Evolutionary conservation across 2,797 vertebrate genomes (phyloP), one percentile per base, ranked within the genome.

Genomic region (Microtus californicus): DNA sequence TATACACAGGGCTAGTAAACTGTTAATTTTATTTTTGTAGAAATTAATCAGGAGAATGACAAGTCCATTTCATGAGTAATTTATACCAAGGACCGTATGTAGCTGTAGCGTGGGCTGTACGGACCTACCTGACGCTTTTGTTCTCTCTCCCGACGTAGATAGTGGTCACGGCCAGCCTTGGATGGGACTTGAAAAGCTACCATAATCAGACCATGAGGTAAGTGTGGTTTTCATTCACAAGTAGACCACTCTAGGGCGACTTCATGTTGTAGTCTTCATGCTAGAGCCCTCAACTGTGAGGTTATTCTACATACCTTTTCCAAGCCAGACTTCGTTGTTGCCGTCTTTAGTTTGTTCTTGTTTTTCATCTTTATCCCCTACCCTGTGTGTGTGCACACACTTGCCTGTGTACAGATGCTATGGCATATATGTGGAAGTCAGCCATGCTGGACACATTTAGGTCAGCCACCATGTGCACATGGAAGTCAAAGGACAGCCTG

Each of bases 191-290:
- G 98, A 96, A 97, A 96, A 97, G 83, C 54, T 77, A 92, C 78
- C 97, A 96, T 76, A 98, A 98, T 96, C 98, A 99, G 48, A 98
- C 97, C 79, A 98, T 98, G 96, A 98, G 0, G 99, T 99, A 98
- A 98, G 98, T 89, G 80, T 1, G 1, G 1, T n/a, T 63, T 88
- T 81, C 85, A 48, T 56, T 40, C 59, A 63, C n/a, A 91, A 76
- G 67, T 74, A 15, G 92, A 10, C 86, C n/a, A 3, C 34, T 0
- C 37, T 14, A 78, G 8, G 67, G 17, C 40, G 54, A 61, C 45
- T 77, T 87, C 37, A 4, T 0, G 25, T 7, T 14, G 80, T 37
- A 87, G 37, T 6, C 13, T 10, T n/a, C 25, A 27, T 11, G 7
- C 4, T 27, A 59, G 23, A 91, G n/a, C 7, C 14, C 4, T 43